A percentile compares a stretch with the other conserved stretches of the same genome.
Evolutionary conservation across 2,888 invertebrate genomes (phyloP).

Genomic region (Pandemis cinnamomeana): DNA sequence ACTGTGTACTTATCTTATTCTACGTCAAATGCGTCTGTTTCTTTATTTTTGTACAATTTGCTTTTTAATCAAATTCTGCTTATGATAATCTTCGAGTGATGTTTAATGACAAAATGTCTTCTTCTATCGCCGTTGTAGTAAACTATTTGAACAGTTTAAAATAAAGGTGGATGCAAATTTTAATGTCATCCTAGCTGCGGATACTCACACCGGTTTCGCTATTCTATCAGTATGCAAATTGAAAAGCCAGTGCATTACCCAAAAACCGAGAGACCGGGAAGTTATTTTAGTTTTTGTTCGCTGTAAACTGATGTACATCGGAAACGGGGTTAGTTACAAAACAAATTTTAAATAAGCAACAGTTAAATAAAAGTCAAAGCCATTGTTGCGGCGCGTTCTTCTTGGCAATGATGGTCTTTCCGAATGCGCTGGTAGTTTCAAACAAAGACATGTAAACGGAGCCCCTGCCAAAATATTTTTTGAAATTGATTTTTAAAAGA

Average conservation of each 20-base stretch:
- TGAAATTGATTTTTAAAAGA: no score
- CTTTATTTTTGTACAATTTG: no score
- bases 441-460: no score
- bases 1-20: no score
- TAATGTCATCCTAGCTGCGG: not conserved
- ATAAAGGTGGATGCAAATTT: not conserved
- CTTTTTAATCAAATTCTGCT: no score
- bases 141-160: not conserved
- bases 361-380: not conserved
- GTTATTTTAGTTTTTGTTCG: conserved; percentile 24
- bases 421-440: no score
- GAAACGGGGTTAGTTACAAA: not conserved
- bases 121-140: not conserved
- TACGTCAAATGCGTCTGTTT: no score
- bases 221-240: conserved; percentile 17
- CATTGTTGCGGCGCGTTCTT: no score
- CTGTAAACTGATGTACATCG: conserved; percentile 19
- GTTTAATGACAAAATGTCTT: not conserved
- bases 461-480: no score
- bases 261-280: not conserved
- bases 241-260: conserved; percentile 5
- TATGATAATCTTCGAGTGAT: no score
- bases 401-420: no score
- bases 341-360: not conserved
- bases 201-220: not conserved